phyloP scores from a whole-genome alignment of 2,888 invertebrate genomes.

The Drosophila demipolita region DNA sequence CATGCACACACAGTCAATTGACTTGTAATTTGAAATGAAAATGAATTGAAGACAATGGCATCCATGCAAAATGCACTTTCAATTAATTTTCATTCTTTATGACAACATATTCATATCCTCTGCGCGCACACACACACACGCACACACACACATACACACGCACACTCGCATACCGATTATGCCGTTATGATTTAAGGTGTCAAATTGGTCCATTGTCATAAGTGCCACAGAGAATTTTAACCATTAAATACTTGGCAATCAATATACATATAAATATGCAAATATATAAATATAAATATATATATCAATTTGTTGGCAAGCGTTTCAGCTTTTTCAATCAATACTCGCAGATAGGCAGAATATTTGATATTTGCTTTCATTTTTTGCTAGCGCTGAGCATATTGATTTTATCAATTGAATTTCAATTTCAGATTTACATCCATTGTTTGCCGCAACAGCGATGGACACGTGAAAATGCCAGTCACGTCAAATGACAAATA shows the following conservation, averaged over 20 bases:
- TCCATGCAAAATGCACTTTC: constrained; percentile 75
- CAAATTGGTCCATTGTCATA: constrained; percentile 70
- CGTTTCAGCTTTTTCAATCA: constrained; percentile 52
- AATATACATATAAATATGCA: neutral
- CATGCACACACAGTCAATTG: constrained; percentile 20
- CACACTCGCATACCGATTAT: constrained; percentile 37
- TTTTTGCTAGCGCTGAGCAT: constrained; percentile 24
- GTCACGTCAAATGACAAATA: neutral
- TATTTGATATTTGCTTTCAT: constrained; percentile 50
- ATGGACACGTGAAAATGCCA: constrained; percentile 12
- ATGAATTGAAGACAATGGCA: constrained; percentile 79
- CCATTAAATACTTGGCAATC: constrained; percentile 60
- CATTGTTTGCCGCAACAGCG: constrained; percentile 9
- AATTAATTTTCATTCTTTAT: constrained; percentile 74
- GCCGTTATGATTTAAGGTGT: constrained; percentile 76
- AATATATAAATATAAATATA: constrained; percentile 16
- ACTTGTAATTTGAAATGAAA: constrained; percentile 62
- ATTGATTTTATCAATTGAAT: constrained; percentile 53
- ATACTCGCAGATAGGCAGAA: constrained; percentile 30
- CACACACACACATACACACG: constrained; percentile 14
- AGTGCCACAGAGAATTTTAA: constrained; percentile 56
- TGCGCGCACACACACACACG: constrained; percentile 14
- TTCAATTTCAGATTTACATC: constrained; percentile 20
- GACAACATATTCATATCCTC: constrained; percentile 43
- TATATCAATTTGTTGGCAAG: constrained; percentile 3